phyloP scores from a whole-genome alignment of 2,888 invertebrate genomes.

The Meiosimyza decipiens region DNA sequence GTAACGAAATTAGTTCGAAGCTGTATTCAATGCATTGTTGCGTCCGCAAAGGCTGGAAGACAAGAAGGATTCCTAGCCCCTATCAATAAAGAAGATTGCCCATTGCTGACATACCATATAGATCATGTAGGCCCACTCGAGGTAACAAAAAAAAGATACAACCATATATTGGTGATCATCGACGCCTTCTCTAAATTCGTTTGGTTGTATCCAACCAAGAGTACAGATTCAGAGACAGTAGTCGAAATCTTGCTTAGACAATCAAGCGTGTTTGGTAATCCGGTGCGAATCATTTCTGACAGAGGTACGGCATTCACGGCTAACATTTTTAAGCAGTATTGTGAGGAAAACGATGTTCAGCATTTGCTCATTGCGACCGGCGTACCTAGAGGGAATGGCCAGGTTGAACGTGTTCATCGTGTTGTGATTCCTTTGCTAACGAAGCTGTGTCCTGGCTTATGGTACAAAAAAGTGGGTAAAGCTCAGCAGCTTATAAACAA shows the following conservation, averaged over 20 bases:
- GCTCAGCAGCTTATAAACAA: constrained; percentile 48
- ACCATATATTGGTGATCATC: constrained; percentile 55
- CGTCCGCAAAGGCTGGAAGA: constrained; percentile 52
- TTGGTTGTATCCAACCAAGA: constrained; percentile 57
- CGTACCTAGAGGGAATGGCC: constrained; percentile 56
- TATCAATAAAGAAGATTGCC: constrained; percentile 53
- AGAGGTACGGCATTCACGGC: constrained; percentile 61
- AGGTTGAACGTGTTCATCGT: constrained; percentile 56
- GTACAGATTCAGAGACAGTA: constrained; percentile 50
- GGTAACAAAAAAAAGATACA: constrained; percentile 53
- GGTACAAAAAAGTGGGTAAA: constrained; percentile 29
- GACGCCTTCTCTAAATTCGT: constrained; percentile 58
- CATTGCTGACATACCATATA: constrained; percentile 54
- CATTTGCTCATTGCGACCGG: constrained; percentile 55
- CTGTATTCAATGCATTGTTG: constrained; percentile 41
- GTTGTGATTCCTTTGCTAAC: constrained; percentile 55
- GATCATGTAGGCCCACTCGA: constrained; percentile 59
- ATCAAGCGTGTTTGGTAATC: constrained; percentile 43
- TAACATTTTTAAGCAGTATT: constrained; percentile 55
- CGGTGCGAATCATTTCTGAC: constrained; percentile 57
- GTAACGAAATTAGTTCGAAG: constrained; percentile 26
- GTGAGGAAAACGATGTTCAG: constrained; percentile 47
- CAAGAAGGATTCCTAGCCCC: constrained; percentile 55
- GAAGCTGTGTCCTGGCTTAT: constrained; percentile 50
- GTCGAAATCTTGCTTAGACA: constrained; percentile 48